Conservation (phyloP, 2,797 vertebrate genomes). For the Merluccius polli region DNA sequence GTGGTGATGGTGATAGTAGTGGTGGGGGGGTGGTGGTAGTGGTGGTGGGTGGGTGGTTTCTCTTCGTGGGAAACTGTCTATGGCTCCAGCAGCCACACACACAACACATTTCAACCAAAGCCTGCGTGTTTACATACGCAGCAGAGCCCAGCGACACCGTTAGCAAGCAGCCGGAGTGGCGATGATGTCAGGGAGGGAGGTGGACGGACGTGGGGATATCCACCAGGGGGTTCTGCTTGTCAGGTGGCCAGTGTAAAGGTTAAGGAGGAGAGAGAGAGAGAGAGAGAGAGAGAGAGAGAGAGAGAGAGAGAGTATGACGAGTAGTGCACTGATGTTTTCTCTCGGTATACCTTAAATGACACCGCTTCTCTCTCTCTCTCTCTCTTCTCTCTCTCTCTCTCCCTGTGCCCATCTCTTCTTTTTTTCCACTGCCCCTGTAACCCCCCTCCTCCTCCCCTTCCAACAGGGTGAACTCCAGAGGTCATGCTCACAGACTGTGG, state of each 20-base stretch:
- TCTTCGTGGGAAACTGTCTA: slow-evolving; percentile 60
- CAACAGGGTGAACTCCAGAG: slow-evolving; percentile 88
- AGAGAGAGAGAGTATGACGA: neutral
- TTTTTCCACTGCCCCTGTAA: slow-evolving; percentile 38
- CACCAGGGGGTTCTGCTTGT: slow-evolving; percentile 28
- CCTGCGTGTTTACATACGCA: neutral
- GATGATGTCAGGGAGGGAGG: slow-evolving; percentile 50
- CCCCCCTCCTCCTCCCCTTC: slow-evolving; percentile 50
- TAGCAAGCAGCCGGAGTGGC: slow-evolving; percentile 26
- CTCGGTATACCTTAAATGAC: slow-evolving; percentile 48
- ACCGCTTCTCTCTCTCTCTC: slow-evolving; percentile 45
- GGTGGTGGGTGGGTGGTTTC: slow-evolving; percentile 68
- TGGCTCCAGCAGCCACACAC: slow-evolving; percentile 33
- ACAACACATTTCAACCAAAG: neutral
- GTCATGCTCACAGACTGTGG: slow-evolving; percentile 85
- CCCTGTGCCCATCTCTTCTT: slow-evolving; percentile 37
- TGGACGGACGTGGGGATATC: slow-evolving; percentile 35
- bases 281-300: neutral
- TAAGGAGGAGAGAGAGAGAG: neutral
- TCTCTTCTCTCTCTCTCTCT: slow-evolving; percentile 51
- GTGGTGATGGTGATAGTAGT: neutral
- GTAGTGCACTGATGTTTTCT: slow-evolving; percentile 48
- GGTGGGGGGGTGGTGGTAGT: slow-evolving; percentile 35
- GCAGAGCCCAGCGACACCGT: neutral
- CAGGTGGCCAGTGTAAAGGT: slow-evolving; percentile 24